phyloP scores from a whole-genome alignment of 2,113 vertebrate genomes.

The Anoura caudifer region DNA sequence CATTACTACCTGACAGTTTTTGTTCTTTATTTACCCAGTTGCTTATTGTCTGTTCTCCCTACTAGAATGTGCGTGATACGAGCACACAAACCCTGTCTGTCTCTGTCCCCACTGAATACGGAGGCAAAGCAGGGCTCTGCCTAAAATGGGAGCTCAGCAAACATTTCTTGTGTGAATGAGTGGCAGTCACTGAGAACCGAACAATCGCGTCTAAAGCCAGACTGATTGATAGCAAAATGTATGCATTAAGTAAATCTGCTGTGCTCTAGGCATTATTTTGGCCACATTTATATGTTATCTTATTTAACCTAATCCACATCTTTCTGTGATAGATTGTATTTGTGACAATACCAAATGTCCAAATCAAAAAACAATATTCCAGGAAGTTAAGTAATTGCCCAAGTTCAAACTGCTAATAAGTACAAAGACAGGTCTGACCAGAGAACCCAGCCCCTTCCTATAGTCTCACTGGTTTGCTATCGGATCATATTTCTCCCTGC shows the following conservation, averaged over 20 bases:
- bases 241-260: not conserved
- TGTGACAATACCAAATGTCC: not conserved
- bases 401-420: not conserved
- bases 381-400: not conserved
- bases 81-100: not conserved
- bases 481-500: not conserved
- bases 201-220: not conserved
- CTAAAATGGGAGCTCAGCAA: not conserved
- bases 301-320: not conserved
- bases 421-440: not conserved
- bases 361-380: not conserved
- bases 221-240: not conserved
- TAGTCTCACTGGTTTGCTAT: not conserved
- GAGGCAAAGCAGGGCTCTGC: not conserved
- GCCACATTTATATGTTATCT: not conserved
- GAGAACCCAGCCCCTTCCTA: not conserved
- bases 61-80: not conserved
- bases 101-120: not conserved
- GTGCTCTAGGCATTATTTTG: not conserved
- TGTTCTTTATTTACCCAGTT: not conserved
- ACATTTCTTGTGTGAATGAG: not conserved
- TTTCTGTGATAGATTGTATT: not conserved
- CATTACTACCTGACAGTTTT: not conserved
- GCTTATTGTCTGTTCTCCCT: not conserved
- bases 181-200: not conserved